Base-by-base conservation (phyloP, 1,140 invertebrate species). In the Drosophila navojoa region DNA sequence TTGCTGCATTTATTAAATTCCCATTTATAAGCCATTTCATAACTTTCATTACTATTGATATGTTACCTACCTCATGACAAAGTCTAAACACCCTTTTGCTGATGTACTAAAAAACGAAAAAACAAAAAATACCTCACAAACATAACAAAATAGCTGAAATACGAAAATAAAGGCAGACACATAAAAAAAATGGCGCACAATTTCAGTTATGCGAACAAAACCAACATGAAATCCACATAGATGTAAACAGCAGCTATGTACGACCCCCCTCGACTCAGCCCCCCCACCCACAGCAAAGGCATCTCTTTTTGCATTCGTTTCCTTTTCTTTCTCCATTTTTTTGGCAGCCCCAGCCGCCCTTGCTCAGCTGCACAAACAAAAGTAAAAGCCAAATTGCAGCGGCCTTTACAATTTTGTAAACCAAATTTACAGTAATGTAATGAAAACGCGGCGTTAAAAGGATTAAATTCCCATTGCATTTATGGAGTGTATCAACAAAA, bases 371-470 rank as follows among this genome's bases (percentile, higher is more conserved):
- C 32, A 29, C 70, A 67, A 72, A 62, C 50, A 69, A 61, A 69
- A 69, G 63, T 57, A 67, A 73, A 61, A 61, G 50, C 63, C 53
- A 64, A 73, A 60, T 54, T 67, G 49, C 63, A 67, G 61, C 67
- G 35, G 60, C 47, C 55, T 79, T 76, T 60, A 67, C 71, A 68
- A 67, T 76, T 68, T 63, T 67, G 62, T 45, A 76, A 78, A 78
- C 64, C 64, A 77, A 80, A 74, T 85, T 77, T 81, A 58, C 66
- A 68, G 61, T 80, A 89, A 90, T 84, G 84, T 89, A 89, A 89
- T 89, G 84, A 89, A 89, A 85, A 73, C 77, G 85, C 63, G 44
- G 54, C 45, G 73, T 77, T 89, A 89, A 89, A 89, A 80, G 84
- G 80, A 89, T 89, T 89, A 77, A 77, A 89, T 79, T 89, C 75